These are phyloP conservation scores for Sebastolobus alascanus DNA, from an alignment of 2,797 vertebrate species.

Conservation along the genomic window DNA sequence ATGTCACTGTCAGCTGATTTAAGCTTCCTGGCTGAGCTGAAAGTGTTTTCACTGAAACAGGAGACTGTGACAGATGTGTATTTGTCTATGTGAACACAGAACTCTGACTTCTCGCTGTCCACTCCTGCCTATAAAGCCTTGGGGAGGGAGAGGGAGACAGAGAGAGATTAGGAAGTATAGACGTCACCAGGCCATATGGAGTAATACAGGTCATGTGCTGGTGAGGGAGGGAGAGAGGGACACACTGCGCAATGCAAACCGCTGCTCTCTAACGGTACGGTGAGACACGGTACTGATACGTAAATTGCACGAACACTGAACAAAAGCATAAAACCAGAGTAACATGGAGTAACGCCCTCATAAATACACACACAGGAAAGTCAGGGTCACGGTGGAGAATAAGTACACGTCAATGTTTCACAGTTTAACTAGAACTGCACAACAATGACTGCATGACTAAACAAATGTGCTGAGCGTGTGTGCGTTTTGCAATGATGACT, in stretches of 20 bases:
- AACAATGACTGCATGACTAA: not conserved
- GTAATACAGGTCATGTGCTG: constrained; percentile 58
- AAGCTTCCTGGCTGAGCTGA: not conserved
- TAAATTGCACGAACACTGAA: not conserved
- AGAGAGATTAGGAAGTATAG: constrained; percentile 44
- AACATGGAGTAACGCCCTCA: not conserved
- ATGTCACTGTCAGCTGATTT: not conserved
- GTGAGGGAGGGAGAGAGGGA: constrained; percentile 5
- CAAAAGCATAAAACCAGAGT: not conserved
- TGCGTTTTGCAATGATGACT: constrained; percentile 11
- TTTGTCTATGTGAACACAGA: constrained; percentile 21
- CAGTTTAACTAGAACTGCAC: not conserved
- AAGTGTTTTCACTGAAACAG: constrained; percentile 19
- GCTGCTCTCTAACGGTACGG: not conserved
- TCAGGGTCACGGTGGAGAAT: not conserved
- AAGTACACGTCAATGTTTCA: not conserved
- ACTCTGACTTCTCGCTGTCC: constrained; percentile 31
- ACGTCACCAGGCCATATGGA: constrained; percentile 60
- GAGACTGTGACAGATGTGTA: constrained; percentile 29
- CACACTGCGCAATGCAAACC: constrained; percentile 20
- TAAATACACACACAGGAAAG: not conserved
- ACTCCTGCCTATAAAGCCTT: constrained; percentile 46
- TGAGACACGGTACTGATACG: not conserved
- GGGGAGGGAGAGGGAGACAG: not conserved
- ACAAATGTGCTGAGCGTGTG: not conserved